Evolutionary conservation across 2,888 invertebrate genomes (phyloP).

Genomic region (Neria commutata): DNA sequence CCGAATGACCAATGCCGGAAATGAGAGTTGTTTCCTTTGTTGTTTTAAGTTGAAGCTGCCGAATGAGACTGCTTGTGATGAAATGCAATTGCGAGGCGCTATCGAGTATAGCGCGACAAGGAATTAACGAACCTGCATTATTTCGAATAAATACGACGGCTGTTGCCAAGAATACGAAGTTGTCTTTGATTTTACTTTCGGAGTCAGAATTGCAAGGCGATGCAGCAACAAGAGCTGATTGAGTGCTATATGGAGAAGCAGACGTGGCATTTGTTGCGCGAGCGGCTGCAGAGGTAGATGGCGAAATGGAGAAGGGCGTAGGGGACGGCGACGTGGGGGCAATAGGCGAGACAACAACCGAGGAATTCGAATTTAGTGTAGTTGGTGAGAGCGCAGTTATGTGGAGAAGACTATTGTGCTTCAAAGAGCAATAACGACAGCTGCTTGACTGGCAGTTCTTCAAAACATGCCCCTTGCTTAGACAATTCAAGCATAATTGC

Average conservation of each 20-base stretch:
- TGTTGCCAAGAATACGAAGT: constrained; percentile 20
- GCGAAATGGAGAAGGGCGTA: no score
- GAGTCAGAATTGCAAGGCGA: neutral
- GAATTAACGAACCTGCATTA: neutral
- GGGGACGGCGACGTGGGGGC: no score
- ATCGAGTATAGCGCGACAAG: constrained; percentile 4
- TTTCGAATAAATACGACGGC: constrained; percentile 15
- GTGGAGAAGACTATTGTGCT: constrained; percentile 29
- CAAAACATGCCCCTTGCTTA: constrained; percentile 5
- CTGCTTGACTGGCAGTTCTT: constrained; percentile 14
- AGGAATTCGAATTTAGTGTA: no score
- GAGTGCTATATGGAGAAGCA: no score
- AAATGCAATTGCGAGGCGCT: constrained; percentile 3
- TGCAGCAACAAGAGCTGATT: no score
- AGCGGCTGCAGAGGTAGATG: no score
- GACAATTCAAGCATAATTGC: constrained; percentile 19
- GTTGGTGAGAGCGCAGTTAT: neutral
- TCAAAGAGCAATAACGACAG: constrained; percentile 14
- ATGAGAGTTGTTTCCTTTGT: neutral
- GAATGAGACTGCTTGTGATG: neutral
- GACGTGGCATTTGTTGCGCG: no score
- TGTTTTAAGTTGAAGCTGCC: neutral
- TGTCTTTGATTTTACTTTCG: no score
- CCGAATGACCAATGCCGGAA: neutral
- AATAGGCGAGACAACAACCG: no score